Percentiles rank a stretch among this genome's conserved stretches.
These are phyloP conservation scores for Probosciger aterrimus DNA, from an alignment of 2,113 vertebrate genomes.

Conservation along the genomic window DNA sequence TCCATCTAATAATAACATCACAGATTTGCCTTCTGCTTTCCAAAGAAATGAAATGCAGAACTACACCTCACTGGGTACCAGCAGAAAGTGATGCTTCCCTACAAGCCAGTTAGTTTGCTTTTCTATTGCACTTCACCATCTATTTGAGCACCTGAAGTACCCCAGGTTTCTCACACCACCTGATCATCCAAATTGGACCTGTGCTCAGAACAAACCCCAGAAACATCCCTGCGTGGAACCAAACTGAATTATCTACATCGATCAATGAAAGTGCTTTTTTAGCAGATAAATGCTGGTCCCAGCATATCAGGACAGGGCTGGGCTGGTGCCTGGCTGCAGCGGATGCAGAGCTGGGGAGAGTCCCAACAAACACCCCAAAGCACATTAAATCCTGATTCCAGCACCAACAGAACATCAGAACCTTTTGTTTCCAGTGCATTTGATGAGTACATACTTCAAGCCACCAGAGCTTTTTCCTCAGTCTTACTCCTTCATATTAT, in stretches of 20 bases:
- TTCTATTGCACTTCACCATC: not conserved
- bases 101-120: not conserved
- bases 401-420: not conserved
- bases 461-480: not conserved
- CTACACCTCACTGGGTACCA: not conserved
- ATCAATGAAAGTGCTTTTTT: not conserved
- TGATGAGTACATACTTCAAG: not conserved
- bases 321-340: accelerated
- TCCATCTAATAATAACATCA: not conserved
- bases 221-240: not conserved
- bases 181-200: not conserved
- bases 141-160: not conserved
- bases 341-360: accelerated
- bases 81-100: not conserved
- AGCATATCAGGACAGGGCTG: accelerated
- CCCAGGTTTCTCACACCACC: not conserved
- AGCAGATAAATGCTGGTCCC: not conserved
- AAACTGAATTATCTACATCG: not conserved
- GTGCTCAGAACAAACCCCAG: not conserved
- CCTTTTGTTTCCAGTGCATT: not conserved
- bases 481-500: not conserved
- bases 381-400: not conserved
- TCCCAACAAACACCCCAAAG: accelerated
- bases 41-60: not conserved
- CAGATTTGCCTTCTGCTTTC: not conserved